Percentiles rank a stretch among this genome's conserved stretches.
Evolutionary conservation across 2,113 vertebrate genomes (phyloP).

Genomic region (Aspiorhynchus laticeps): DNA sequence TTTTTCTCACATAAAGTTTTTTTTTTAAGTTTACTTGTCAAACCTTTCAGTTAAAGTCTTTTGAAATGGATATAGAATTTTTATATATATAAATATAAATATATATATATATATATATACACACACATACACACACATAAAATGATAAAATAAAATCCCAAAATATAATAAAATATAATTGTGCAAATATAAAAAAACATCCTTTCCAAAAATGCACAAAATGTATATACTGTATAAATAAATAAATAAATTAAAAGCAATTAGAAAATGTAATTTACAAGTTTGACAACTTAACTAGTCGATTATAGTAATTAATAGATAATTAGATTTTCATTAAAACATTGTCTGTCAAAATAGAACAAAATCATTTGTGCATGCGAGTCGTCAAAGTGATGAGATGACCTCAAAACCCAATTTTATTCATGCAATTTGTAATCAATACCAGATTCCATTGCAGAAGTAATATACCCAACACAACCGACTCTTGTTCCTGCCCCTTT

Average conservation of each 20-base stretch:
- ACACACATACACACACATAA: too few species aligned
- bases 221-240: neutral
- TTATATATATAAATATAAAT: too few species aligned
- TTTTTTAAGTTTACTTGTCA: too few species aligned
- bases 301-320: neutral
- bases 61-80: too few species aligned
- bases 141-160: too few species aligned
- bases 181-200: too few species aligned
- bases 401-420: neutral
- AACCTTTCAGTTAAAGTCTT: too few species aligned
- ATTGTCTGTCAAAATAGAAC: neutral
- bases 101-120: too few species aligned
- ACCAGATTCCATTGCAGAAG: conserved; percentile 7
- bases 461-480: conserved; percentile 10
- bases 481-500: conserved; percentile 29
- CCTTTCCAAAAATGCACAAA: too few species aligned
- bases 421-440: conserved; percentile 6
- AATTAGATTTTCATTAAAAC: neutral
- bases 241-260: too few species aligned
- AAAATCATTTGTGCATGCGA: neutral
- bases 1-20: too few species aligned
- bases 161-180: too few species aligned
- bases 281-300: neutral
- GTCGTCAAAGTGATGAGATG: neutral
- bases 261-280: neutral